Evolutionary conservation across 2,797 vertebrate genomes (phyloP).

Genomic region (Galago senegalensis): DNA sequence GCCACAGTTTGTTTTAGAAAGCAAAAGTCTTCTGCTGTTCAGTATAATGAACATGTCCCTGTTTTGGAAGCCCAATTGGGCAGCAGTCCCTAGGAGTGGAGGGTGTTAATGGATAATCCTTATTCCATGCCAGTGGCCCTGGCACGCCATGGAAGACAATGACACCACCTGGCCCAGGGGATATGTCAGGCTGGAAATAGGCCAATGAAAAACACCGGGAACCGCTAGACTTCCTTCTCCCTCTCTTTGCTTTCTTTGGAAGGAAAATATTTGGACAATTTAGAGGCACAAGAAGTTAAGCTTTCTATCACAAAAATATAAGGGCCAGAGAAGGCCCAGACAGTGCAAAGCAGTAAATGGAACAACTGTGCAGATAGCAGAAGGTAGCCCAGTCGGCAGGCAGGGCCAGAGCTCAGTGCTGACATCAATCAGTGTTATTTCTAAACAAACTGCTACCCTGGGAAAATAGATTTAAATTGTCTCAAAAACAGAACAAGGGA

Average conservation of each 20-base stretch:
- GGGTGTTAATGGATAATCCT: neutral
- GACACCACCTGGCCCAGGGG: neutral
- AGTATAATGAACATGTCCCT: neutral
- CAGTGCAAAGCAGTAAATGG: neutral
- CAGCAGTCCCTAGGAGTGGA: neutral
- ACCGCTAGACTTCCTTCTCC: neutral
- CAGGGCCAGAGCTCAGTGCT: fast-evolving
- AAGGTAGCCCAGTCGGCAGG: neutral
- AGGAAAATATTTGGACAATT: neutral
- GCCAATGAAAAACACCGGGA: fast-evolving
- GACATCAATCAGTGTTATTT: fast-evolving
- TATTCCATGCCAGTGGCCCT: neutral
- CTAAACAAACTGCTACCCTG: neutral
- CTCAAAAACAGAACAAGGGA: neutral
- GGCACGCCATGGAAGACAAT: neutral
- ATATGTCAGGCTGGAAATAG: neutral
- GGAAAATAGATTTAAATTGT: neutral
- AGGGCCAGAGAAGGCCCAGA: neutral
- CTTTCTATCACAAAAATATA: neutral
- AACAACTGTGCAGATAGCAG: neutral
- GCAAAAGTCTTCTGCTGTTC: neutral
- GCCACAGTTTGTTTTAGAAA: neutral
- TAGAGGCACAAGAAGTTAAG: neutral
- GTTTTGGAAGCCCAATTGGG: neutral
- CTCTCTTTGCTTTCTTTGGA: neutral